Percentiles rank a stretch among this genome's conserved stretches.
These are phyloP conservation scores for Polyodon spathula DNA, from an alignment of 2,113 vertebrate genomes.

Conservation along the genomic window DNA sequence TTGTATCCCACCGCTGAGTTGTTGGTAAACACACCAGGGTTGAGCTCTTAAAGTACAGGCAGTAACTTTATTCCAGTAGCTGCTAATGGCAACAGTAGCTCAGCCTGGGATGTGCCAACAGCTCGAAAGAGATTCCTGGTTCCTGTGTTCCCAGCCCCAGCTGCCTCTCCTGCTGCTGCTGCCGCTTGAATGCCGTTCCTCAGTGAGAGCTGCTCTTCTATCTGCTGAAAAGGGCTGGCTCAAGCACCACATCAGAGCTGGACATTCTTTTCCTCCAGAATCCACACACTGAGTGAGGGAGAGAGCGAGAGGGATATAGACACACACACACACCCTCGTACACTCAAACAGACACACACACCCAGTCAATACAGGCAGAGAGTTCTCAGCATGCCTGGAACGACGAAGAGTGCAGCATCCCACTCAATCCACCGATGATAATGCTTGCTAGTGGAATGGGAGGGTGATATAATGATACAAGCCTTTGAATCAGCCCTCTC, in stretches of 20 bases:
- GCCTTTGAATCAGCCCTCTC: conserved; percentile 12
- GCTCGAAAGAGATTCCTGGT: conserved; percentile 1
- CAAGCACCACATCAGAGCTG: neutral
- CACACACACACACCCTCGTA: conserved; percentile 1
- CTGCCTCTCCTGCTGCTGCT: neutral
- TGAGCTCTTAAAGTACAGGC: conserved; percentile 18
- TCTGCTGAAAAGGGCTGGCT: conserved; percentile 10
- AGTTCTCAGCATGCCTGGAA: conserved; percentile 20
- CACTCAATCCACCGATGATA: conserved; percentile 23
- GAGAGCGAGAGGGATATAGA: no score
- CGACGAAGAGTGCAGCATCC: conserved; percentile 19
- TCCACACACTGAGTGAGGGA: no score
- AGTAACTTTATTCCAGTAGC: conserved; percentile 26
- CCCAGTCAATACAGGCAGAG: conserved; percentile 15
- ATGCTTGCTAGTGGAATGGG: conserved; percentile 28
- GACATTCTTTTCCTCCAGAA: conserved; percentile 13
- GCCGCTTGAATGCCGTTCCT: neutral
- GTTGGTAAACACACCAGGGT: conserved; percentile 21
- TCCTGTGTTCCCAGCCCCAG: neutral
- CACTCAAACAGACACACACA: conserved; percentile 7
- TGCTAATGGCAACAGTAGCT: conserved; percentile 11
- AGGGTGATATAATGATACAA: conserved; percentile 32
- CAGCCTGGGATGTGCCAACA: conserved; percentile 16
- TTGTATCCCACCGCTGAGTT: conserved; percentile 7
- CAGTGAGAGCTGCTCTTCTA: neutral